These are phyloP conservation scores for Chrysopa pallens DNA, from an alignment of 1,140 invertebrate genomes.

Conservation along the genomic window DNA sequence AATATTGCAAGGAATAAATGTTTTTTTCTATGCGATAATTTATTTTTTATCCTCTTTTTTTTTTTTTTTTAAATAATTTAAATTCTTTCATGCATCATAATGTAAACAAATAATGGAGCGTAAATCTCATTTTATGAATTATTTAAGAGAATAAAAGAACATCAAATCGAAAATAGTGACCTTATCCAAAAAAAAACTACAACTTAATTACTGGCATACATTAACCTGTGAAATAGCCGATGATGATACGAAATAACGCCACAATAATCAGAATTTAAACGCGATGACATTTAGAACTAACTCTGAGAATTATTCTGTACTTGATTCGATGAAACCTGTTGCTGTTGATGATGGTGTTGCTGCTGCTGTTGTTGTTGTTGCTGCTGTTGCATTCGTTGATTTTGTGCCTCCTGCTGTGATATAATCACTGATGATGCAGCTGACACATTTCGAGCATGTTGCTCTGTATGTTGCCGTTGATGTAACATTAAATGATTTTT, in stretches of 20 bases:
- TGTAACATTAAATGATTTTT: slow-evolving; percentile 66
- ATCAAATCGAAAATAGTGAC: no score
- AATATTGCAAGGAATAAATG: no score
- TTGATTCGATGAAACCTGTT: slow-evolving; percentile 8
- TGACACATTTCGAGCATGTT: slow-evolving; percentile 31
- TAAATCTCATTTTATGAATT: no score
- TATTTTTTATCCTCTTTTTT: no score
- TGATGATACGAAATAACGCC: slow-evolving; percentile 4
- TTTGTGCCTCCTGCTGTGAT: slow-evolving; percentile 11
- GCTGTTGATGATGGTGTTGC: slow-evolving; percentile 5
- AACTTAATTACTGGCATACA: no score
- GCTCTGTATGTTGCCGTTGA: slow-evolving; percentile 64
- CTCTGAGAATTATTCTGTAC: slow-evolving; percentile 6
- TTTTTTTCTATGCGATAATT: no score
- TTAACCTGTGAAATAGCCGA: no score
- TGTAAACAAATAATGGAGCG: no score
- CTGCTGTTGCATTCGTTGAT: slow-evolving; percentile 17
- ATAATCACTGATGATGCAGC: slow-evolving; percentile 15
- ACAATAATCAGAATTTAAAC: slow-evolving; percentile 3
- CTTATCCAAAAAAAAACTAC: no score
- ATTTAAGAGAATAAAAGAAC: no score
- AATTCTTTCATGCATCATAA: no score
- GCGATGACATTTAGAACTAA: slow-evolving; percentile 11
- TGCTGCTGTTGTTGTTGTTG: slow-evolving; percentile 17
- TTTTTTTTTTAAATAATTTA: no score